A percentile compares a stretch with the other conserved stretches of the same genome.
These are phyloP conservation scores for Drosophila baimaii DNA, from an alignment of 1,140 invertebrate species.

Conservation along the genomic window DNA sequence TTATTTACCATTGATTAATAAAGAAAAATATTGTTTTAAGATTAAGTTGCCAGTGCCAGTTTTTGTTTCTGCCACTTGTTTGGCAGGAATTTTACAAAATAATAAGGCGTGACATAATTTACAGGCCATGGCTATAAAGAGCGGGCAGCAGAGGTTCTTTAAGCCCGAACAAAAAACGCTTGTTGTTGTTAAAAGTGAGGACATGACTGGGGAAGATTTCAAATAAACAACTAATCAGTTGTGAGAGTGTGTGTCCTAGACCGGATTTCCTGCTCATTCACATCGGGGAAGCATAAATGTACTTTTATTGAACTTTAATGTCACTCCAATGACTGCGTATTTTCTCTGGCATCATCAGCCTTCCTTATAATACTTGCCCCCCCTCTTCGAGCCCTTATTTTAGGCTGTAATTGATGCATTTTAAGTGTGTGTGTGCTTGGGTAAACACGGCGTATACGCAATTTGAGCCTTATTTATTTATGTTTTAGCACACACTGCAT, in stretches of 20 bases:
- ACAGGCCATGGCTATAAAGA: slow-evolving; percentile 33
- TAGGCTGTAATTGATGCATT: slow-evolving; percentile 55
- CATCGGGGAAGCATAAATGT: slow-evolving; percentile 61
- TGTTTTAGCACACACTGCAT: neutral
- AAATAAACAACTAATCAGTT: slow-evolving; percentile 72
- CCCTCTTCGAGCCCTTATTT: neutral
- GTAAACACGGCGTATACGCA: slow-evolving; percentile 4
- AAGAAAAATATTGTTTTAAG: too few species aligned
- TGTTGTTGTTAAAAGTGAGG: slow-evolving; percentile 58
- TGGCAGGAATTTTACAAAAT: slow-evolving; percentile 62
- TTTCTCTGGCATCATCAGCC: slow-evolving; percentile 10
- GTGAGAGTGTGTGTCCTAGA: slow-evolving; percentile 12
- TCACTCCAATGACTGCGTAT: slow-evolving; percentile 50
- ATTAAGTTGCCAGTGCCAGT: slow-evolving; percentile 35
- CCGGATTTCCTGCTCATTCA: neutral
- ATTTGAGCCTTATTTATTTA: slow-evolving; percentile 12
- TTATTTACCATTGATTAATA: too few species aligned
- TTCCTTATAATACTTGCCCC: neutral
- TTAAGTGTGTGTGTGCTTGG: slow-evolving; percentile 25
- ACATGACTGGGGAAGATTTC: slow-evolving; percentile 10
- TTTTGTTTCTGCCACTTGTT: slow-evolving; percentile 35
- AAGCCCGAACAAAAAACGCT: slow-evolving; percentile 51
- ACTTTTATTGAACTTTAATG: slow-evolving; percentile 47
- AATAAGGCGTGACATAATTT: slow-evolving; percentile 77
- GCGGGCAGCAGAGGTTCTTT: slow-evolving; percentile 40